Evolutionary conservation across 2,888 invertebrate species (phyloP).

Genomic region (Alcis repandata): DNA sequence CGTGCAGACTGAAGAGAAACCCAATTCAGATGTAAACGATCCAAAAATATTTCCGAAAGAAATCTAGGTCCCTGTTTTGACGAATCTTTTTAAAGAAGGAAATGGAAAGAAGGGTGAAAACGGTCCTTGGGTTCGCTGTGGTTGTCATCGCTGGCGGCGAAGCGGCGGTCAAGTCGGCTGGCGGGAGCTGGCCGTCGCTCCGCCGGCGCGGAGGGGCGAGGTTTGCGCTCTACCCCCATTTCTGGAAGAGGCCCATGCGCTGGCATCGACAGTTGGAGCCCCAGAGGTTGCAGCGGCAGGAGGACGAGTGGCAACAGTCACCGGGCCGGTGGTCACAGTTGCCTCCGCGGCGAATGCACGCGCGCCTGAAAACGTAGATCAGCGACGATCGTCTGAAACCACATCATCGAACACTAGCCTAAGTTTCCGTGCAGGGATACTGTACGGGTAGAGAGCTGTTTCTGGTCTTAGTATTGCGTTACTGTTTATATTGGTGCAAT

Average conservation of each 20-base stretch:
- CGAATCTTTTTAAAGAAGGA: constrained; percentile 62
- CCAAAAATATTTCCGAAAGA: constrained; percentile 82
- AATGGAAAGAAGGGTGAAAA: constrained; percentile 67
- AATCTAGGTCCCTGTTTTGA: constrained; percentile 83
- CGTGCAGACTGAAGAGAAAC: constrained; percentile 71
- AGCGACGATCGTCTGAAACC: constrained; percentile 93
- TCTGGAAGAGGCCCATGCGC: constrained; percentile 95
- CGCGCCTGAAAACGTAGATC: constrained; percentile 94
- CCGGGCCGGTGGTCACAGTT: constrained; percentile 94
- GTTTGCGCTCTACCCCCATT: constrained; percentile 89
- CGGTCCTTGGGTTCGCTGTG: constrained; percentile 75
- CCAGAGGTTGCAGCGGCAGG: constrained; percentile 96
- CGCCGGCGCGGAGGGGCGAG: constrained; percentile 58
- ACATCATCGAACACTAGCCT: constrained; percentile 85
- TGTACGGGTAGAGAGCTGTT: background rate
- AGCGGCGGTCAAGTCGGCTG: constrained; percentile 81
- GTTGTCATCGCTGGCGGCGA: constrained; percentile 73
- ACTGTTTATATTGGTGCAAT: too few species aligned
- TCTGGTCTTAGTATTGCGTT: background rate
- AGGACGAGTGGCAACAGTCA: constrained; percentile 94
- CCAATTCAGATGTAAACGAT: constrained; percentile 63
- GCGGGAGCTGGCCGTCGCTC: constrained; percentile 74
- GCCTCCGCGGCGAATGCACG: constrained; percentile 92
- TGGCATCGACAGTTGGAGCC: constrained; percentile 96
- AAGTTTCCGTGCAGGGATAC: constrained; percentile 64